Evolutionary conservation across 2,888 invertebrate species (phyloP).

Genomic region (Mesoligia furuncula): DNA sequence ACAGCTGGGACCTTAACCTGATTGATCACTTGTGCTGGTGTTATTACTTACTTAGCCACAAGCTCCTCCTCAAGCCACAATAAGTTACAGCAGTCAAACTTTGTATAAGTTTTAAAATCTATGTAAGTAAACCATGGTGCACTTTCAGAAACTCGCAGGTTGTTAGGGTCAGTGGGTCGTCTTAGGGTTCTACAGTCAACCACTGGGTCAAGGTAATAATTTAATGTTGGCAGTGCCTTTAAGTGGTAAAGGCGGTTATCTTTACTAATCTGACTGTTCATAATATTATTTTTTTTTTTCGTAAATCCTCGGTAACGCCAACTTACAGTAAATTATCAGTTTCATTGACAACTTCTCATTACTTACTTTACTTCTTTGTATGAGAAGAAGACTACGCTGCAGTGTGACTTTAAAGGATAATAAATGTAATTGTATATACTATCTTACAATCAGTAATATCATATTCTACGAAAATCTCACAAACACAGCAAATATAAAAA

Average conservation of each 20-base stretch:
- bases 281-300: neutral
- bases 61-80: neutral
- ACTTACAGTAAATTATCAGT: neutral
- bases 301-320: neutral
- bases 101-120: neutral
- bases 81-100: neutral
- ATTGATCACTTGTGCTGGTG: neutral
- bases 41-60: neutral
- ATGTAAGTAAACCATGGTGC: neutral
- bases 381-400: neutral
- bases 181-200: neutral
- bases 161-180: no score
- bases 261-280: neutral
- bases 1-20: neutral
- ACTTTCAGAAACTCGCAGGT: neutral
- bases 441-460: neutral
- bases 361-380: no score
- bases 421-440: neutral
- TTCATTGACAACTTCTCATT: neutral
- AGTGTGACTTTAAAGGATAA: no score
- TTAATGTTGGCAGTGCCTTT: neutral
- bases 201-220: neutral
- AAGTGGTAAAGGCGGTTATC: neutral
- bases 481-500: neutral
- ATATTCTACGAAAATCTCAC: neutral